Base-by-base conservation (phyloP, 2,888 invertebrate species). In the Chirona hameri region DNA sequence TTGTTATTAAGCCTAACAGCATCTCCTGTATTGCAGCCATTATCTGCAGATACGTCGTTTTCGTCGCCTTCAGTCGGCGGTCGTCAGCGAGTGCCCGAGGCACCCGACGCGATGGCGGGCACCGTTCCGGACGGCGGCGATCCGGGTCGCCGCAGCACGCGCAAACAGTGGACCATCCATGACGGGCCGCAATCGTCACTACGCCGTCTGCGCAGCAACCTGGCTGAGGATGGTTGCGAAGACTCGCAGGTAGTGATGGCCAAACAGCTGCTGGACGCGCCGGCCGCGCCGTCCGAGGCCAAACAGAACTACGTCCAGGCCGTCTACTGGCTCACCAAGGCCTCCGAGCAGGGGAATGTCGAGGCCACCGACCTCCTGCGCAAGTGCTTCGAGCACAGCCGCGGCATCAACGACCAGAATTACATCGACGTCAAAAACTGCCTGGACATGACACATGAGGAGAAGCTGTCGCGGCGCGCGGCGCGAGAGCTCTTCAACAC, bases 241-340 rank as follows among this genome's bases (percentile, higher is more conserved):
- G 95, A 95, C 87, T 95, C 95, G 18, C 96, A 96, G 89, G 94
- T 95, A 84, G 93, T 95, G 82, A 89, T 96, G 83, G 96, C 95
- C 5, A 95, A 95, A 87, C 93, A 94, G 86, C 89, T 96, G 69
- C 89, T 96, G 85, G 93, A 94, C 5, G 80, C 80, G 21, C 52
- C 48, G 27, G 80, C 48, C 9, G 52, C 80, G 27, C 52, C 48
- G 4, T n/a, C 80, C 4, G 52, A 55, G 27, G 76, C 76, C 21
- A 24, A 15, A 15, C 76, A 76, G 24, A 76, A 76, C 46, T 39
- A 39, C 12, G 52, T 80, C 85, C 91, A 94, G 85, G 97, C 96
- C 0, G 92, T 97, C 81, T 93, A 95, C 86, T 97, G 97, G 97
- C 89, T 97, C 81, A 93, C 96, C n/a, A 93, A 94, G 89, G 96